Evolutionary conservation across 2,797 vertebrate genomes (phyloP).

Genomic region (Xyrichtys novacula): DNA sequence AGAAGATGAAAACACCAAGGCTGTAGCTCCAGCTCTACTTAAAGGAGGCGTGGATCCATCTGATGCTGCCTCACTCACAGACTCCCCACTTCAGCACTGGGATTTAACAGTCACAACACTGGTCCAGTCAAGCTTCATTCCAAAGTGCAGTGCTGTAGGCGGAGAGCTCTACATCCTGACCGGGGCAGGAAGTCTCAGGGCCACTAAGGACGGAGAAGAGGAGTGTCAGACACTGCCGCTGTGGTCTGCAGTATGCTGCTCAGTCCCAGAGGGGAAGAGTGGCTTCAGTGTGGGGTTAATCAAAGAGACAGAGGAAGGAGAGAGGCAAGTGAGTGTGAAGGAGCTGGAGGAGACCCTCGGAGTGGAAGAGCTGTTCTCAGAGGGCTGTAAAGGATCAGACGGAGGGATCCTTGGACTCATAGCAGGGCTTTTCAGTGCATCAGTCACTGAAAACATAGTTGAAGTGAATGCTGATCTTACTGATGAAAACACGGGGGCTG

Average conservation of each 20-base stretch:
- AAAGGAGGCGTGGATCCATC: conserved; percentile 27
- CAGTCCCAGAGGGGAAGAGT: conserved; percentile 51
- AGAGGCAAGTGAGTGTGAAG: conserved; percentile 73
- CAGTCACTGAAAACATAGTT: conserved; percentile 25
- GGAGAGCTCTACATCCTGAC: conserved; percentile 82
- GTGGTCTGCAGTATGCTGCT: conserved; percentile 80
- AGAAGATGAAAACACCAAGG: conserved; percentile 46
- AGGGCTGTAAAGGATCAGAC: conserved; percentile 68
- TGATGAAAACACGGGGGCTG: not conserved
- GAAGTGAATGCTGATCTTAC: conserved; percentile 13
- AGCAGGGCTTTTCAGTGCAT: conserved; percentile 25
- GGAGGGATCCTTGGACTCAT: conserved; percentile 28
- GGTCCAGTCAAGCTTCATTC: conserved; percentile 65
- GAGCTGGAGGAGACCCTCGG: conserved; percentile 79
- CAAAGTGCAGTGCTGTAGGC: conserved; percentile 69
- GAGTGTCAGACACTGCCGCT: conserved; percentile 57
- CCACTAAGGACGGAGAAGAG: conserved; percentile 44
- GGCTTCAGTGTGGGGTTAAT: conserved; percentile 80
- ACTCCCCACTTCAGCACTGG: conserved; percentile 73
- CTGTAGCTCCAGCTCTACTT: conserved; percentile 74
- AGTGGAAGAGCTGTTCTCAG: conserved; percentile 77
- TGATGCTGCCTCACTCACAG: conserved; percentile 27
- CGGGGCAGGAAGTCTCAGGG: conserved; percentile 61
- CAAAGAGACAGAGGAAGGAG: conserved; percentile 54
- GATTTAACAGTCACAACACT: conserved; percentile 74